Percentiles rank a stretch among this genome's conserved stretches.
Evolutionary conservation across 2,888 invertebrate genomes (phyloP).

Genomic region (Drosophila merina): DNA sequence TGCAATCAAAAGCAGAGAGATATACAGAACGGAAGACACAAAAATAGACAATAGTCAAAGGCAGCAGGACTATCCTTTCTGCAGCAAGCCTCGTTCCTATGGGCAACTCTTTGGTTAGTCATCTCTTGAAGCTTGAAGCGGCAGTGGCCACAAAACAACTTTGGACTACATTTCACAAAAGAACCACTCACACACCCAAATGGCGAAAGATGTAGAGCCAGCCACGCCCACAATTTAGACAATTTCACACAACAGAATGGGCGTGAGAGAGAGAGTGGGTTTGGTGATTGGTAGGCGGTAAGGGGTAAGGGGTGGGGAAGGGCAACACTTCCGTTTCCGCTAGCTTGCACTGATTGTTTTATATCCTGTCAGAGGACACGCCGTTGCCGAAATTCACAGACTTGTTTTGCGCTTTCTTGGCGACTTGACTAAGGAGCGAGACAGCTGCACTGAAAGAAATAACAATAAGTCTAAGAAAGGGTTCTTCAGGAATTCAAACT

Average conservation of each 20-base stretch:
- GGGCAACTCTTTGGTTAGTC: constrained; percentile 39
- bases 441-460: constrained; percentile 11
- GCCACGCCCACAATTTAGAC: constrained; percentile 71
- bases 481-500: background rate
- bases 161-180: constrained; percentile 71
- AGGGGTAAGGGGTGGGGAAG: constrained; percentile 4
- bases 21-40: constrained; percentile 15
- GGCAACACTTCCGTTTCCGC: constrained; percentile 80
- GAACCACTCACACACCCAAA: constrained; percentile 37
- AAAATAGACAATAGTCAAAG: constrained; percentile 39
- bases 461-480: background rate
- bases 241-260: constrained; percentile 52
- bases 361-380: constrained; percentile 81
- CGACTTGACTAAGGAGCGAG: constrained; percentile 67
- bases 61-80: constrained; percentile 7
- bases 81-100: background rate
- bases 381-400: constrained; percentile 74
- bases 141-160: constrained; percentile 56
- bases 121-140: constrained; percentile 38
- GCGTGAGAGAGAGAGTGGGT: constrained; percentile 3
- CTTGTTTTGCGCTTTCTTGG: constrained; percentile 78
- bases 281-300: background rate
- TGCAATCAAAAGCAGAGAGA: constrained; percentile 48
- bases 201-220: constrained; percentile 4
- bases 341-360: constrained; percentile 83